Percentiles rank a stretch among this genome's conserved stretches.
Evolutionary conservation across 2,113 vertebrate genomes (phyloP).

Genomic region (Phalacrocorax carbo): DNA sequence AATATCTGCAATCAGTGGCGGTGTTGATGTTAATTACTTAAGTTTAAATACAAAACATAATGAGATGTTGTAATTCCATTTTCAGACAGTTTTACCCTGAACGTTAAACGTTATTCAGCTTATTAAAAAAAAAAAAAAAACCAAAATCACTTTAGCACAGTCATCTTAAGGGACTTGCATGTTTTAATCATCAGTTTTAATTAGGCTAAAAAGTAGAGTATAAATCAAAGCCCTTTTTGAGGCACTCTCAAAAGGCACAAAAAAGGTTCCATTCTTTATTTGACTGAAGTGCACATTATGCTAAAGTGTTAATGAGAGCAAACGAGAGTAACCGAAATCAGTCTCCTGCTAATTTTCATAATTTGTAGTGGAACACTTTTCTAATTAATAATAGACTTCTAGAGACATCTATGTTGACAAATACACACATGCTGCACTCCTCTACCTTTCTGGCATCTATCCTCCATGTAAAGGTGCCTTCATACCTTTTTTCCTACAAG

Average conservation of each 20-base stretch:
- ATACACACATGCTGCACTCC: neutral
- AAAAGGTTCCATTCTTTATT: constrained; percentile 32
- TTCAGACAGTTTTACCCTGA: neutral
- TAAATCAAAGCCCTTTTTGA: constrained; percentile 54
- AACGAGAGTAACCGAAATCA: constrained; percentile 32
- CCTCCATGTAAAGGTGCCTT: neutral
- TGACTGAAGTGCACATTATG: constrained; percentile 32
- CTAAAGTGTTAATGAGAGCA: constrained; percentile 40
- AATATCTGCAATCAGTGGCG: neutral
- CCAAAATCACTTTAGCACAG: neutral
- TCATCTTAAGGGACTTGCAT: constrained; percentile 36
- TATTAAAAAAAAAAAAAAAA: neutral
- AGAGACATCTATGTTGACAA: constrained; percentile 35
- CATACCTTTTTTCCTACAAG: neutral
- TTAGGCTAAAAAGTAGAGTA: constrained; percentile 49
- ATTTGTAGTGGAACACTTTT: constrained; percentile 40
- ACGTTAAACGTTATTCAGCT: constrained; percentile 26
- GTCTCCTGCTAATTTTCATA: constrained; percentile 41
- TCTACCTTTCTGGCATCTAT: neutral
- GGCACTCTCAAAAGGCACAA: constrained; percentile 37
- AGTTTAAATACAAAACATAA: neutral
- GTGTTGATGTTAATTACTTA: neutral
- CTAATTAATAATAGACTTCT: constrained; percentile 56
- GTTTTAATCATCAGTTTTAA: constrained; percentile 69
- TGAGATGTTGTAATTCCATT: neutral